A percentile compares a stretch with the other conserved stretches of the same genome.
Evolutionary conservation across 2,797 vertebrate species (phyloP).

Genomic region (Falco naumanni): DNA sequence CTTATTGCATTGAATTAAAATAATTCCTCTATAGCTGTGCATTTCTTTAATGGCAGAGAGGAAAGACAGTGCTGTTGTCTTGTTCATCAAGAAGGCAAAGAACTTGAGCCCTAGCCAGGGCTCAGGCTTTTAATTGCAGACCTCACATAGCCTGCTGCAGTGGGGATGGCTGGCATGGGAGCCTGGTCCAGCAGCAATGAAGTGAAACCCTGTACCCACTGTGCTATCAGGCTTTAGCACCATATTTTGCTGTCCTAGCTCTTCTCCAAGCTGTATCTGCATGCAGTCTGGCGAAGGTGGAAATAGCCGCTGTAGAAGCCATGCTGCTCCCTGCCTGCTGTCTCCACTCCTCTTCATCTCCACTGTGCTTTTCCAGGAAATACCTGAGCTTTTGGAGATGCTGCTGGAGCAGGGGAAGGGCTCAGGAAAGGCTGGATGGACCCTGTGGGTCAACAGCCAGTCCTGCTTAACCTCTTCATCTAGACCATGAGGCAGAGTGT

Average conservation of each 20-base stretch:
- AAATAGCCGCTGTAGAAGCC: rapidly evolving
- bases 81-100: background rate
- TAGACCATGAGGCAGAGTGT: background rate
- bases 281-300: background rate
- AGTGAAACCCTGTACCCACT: background rate
- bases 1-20: background rate
- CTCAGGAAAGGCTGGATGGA: background rate
- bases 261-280: background rate
- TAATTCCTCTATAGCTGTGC: background rate
- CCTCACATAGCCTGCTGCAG: background rate
- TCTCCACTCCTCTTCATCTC: background rate
- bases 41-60: background rate
- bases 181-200: background rate
- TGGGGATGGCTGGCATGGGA: rapidly evolving
- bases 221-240: rapidly evolving
- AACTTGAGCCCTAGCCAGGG: background rate
- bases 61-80: rapidly evolving
- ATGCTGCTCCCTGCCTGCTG: rapidly evolving
- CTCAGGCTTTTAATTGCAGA: background rate
- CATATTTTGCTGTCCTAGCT: background rate
- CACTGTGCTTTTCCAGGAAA: background rate
- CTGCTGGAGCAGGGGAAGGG: background rate
- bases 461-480: background rate
- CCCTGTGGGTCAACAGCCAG: background rate
- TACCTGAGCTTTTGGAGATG: background rate